Evolutionary conservation across 2,113 vertebrate species (phyloP), one percentile per base, ranked within the genome.

Genomic region (Chlamydotis undulata): DNA sequence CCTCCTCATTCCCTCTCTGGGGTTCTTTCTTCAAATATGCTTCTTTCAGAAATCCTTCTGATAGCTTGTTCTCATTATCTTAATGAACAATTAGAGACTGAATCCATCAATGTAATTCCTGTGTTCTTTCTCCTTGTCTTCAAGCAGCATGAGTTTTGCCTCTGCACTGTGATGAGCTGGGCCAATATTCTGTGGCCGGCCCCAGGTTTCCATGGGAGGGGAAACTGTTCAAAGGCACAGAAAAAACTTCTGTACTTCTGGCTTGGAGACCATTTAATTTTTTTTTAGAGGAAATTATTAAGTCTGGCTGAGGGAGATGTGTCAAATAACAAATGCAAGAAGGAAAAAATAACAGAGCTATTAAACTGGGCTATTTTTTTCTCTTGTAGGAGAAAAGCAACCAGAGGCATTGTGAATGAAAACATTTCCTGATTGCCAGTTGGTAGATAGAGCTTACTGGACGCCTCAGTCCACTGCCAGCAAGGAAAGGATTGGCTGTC

Each of bases 31-130:
- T 95, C 80, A 93, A 93, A 61, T 26, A 87, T 2, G 13, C 45
- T 60, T 84, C 73, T 87, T 78, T 60, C 68, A 79, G 80, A 94
- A 96, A 95, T 81, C 53, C 45, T 73, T 68, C 59, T 82, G 68
- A 83, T 90, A 68, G 25, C 80, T 91, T 84, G 83, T 89, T 94
- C 86, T 95, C 52, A 73, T 82, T 93, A 86, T 55, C 37, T 53
- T 91, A 91, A 95, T 69, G 90, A 95, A 82, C 80, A 96, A 82
- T 79, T 75, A 93, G 61, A 23, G 15, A 64, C 65, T 16, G 78
- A 87, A 89, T 92, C 69, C 2, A 7, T 87, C 89, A 73, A 17
- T 79, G 69, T 87, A 93, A 94, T 89, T 81, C 85, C 52, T 37
- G 17, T 37, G 33, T 49, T 94, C 80, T 69, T 87, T 65, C 61